These are phyloP conservation scores for Phylloscopus whistleri DNA, from an alignment of 2,113 vertebrate species.

Conservation along the genomic window DNA sequence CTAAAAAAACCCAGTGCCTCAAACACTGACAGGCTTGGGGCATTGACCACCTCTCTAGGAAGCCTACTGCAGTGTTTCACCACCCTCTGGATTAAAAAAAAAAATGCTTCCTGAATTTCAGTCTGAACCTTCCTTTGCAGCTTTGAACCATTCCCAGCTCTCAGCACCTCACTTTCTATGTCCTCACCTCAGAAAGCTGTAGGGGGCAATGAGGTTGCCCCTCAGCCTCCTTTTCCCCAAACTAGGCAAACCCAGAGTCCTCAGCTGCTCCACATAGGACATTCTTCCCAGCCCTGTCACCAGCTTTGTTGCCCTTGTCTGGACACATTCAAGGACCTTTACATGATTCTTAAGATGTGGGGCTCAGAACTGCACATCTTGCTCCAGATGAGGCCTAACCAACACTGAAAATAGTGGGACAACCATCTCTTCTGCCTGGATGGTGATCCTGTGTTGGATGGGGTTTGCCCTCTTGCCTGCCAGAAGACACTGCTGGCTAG, in stretches of 20 bases:
- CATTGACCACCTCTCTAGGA: not conserved
- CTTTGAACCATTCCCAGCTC: not conserved
- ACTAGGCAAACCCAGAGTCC: not conserved
- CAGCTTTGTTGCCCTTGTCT: not conserved
- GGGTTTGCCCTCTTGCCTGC: not conserved
- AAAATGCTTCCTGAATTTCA: not conserved
- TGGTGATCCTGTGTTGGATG: not conserved
- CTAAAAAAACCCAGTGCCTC: not conserved
- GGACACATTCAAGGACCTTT: not conserved
- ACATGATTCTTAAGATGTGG: rapidly evolving
- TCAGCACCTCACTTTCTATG: not conserved
- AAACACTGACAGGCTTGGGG: not conserved
- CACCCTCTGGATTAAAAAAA: not conserved
- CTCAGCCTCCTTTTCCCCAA: not conserved
- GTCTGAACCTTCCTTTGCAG: not conserved
- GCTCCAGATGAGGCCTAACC: not conserved
- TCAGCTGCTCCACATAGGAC: not conserved
- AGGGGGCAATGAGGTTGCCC: not conserved
- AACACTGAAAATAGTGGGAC: not conserved
- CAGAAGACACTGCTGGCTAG: not conserved
- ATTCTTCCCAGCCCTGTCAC: not conserved
- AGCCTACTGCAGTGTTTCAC: not conserved
- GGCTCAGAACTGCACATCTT: not conserved
- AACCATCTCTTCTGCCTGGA: not conserved
- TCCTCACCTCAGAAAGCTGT: not conserved